Evolutionary conservation across 2,888 invertebrate species (phyloP), one percentile per base, ranked within the genome.

Genomic region (Hesperia comma): DNA sequence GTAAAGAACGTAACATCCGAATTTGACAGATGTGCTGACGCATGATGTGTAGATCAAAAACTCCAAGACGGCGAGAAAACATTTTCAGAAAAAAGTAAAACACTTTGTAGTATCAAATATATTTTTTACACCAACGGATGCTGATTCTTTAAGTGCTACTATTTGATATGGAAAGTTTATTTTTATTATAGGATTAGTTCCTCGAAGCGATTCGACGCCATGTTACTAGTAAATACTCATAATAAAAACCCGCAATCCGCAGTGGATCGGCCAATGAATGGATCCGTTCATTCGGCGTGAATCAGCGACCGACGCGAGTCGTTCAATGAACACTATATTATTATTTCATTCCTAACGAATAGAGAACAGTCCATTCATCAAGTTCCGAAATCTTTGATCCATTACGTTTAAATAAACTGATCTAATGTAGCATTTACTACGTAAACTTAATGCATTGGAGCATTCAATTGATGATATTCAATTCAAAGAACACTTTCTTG

Each of bases 341-440:
- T n/a, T n/a, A n/a, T 60, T 66, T 60, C 60, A 66, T 66, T 66
- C 43, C 60, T 60, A 10, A 2, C 43, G 21, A 60, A 53, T 58
- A 51, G 41, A 58, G 51, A 64, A 53, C 58, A 53, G 17, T 41
- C 21, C 60, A 66, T 66, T 54, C 64, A 66, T 53, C 53, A 53
- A 33, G 37, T n/a, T 12, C 51, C 49, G 32, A 64, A 64, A 51
- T 64, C 51, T 58, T 64, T 41, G 40, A 17, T 53, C 53, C 64
- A 53, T 58, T 58, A 64, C 46, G 43, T 51, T 58, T 54, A 55
- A 62, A 62, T 40, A 40, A 61, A 61, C 15, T 54, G 15, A 15
- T 21, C 37, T 41, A 49, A 15, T 53, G 37, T 54, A 19, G 17
- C 17, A 6, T 17, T 46, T 14, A 17, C 7, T 14, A 55, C 8